phyloP scores from a whole-genome alignment of 1,140 invertebrate species.

The Hypothenemus hampei region DNA sequence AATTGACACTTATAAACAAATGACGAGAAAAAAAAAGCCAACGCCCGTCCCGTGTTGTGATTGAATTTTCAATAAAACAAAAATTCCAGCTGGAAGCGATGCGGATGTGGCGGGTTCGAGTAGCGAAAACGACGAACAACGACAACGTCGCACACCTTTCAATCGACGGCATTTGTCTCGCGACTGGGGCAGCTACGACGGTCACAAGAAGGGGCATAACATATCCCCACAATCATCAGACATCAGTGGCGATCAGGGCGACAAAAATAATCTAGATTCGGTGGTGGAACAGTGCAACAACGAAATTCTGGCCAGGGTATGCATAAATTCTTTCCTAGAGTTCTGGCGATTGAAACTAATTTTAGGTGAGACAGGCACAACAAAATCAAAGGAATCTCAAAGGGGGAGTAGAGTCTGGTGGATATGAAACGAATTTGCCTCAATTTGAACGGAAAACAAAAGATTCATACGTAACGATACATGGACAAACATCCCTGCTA shows the following conservation, averaged over 20 bases:
- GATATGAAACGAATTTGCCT: constrained; percentile 50
- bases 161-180: constrained; percentile 69
- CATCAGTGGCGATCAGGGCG: constrained; percentile 48
- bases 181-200: constrained; percentile 75
- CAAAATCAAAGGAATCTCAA: constrained; percentile 42
- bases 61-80: neutral
- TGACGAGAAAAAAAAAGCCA: too few species aligned
- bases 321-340: too few species aligned
- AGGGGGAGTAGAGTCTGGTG: constrained; percentile 42
- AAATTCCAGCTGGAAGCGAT: constrained; percentile 61
- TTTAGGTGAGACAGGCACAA: constrained; percentile 41
- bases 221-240: constrained; percentile 52
- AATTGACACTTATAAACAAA: too few species aligned
- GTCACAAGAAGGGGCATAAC: constrained; percentile 52
- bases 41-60: constrained; percentile 34
- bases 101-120: constrained; percentile 65
- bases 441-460: constrained; percentile 42
- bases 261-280: constrained; percentile 50
- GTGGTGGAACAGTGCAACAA: constrained; percentile 55
- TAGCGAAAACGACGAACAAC: constrained; percentile 64
- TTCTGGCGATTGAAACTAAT: too few species aligned
- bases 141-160: constrained; percentile 55
- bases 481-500: constrained; percentile 46
- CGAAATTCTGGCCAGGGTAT: constrained; percentile 53
- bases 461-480: constrained; percentile 47